Evolutionary conservation across 1,140 invertebrate genomes (phyloP), one percentile per base, ranked within the genome.

Genomic region (Drosophila repletoides): DNA sequence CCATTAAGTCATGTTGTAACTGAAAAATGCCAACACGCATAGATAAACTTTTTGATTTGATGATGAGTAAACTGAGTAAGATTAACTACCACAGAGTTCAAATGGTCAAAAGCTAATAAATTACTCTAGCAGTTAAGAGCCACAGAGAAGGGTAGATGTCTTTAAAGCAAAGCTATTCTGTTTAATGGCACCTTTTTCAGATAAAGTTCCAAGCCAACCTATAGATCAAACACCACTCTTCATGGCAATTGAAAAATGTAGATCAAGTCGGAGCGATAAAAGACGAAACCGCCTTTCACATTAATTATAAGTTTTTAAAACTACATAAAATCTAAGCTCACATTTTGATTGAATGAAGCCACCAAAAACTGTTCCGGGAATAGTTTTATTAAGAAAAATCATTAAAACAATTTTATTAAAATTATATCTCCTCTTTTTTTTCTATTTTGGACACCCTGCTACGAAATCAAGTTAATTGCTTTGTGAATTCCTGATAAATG

Each of bases 241-340:
- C 31, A 17, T 3, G 49, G 38, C 79, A 83, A 83, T 76, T 63
- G 70, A 70, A 65, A 68, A 72, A 75, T 84, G 80, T 84, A 84
- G 80, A 84, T 84, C 80, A 84, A 75, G 70, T 79, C 79, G 80
- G 40, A 53, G 76, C 55, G 80, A 84, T 80, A 84, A 86, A 86
- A 72, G 53, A 63, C 64, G 67, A 61, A 48, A 64, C 67, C 60
- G 51, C 56, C 71, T 69, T 80, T 80, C 71, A 86, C 80, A 84
- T 84, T 84, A 84, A 84, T 84, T 84, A 84, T 84, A 86, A 75
- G 80, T 84, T 86, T 86, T 84, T 80, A 76, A 84, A 69, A 65
- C 69, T 31, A 70, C 77, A 76, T 76, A 76, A 76, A 76, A 61
- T 48, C 58, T 51, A 52, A 63, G 28, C 45, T 28, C 67, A 81